phyloP scores from a whole-genome alignment of 2,113 vertebrate genomes.

The Lagopus leucura region DNA sequence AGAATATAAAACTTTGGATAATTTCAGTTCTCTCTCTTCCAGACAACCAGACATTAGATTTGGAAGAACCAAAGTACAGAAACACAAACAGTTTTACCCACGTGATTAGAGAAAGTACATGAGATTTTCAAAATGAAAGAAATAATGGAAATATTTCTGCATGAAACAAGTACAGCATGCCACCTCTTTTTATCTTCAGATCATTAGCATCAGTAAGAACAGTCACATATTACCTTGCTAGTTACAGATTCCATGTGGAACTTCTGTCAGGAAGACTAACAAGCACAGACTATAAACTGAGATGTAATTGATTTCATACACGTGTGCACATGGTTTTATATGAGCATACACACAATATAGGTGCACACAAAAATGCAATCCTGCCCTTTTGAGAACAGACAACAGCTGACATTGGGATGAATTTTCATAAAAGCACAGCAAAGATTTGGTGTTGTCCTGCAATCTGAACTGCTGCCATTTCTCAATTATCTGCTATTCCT shows the following conservation, averaged over 20 bases:
- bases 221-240: background rate
- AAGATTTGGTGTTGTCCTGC: background rate
- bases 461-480: background rate
- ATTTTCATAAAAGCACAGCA: background rate
- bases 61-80: background rate
- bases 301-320: background rate
- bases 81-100: background rate
- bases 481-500: background rate
- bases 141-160: background rate
- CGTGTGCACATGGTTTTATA: fast-evolving
- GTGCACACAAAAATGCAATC: background rate
- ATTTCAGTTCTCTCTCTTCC: background rate
- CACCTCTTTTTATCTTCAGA: background rate
- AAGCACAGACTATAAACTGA: background rate
- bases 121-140: background rate
- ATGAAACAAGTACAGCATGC: background rate
- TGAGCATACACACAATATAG: too few relatives aligned
- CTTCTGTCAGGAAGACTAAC: background rate
- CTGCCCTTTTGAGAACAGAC: background rate
- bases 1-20: background rate
- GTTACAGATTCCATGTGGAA: background rate
- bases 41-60: background rate
- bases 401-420: background rate
- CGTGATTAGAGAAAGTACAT: background rate
- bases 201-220: background rate